Evolutionary conservation across 1,140 invertebrate species (phyloP), one percentile per base, ranked within the genome.

Genomic region (Hydropsyche tenuis): DNA sequence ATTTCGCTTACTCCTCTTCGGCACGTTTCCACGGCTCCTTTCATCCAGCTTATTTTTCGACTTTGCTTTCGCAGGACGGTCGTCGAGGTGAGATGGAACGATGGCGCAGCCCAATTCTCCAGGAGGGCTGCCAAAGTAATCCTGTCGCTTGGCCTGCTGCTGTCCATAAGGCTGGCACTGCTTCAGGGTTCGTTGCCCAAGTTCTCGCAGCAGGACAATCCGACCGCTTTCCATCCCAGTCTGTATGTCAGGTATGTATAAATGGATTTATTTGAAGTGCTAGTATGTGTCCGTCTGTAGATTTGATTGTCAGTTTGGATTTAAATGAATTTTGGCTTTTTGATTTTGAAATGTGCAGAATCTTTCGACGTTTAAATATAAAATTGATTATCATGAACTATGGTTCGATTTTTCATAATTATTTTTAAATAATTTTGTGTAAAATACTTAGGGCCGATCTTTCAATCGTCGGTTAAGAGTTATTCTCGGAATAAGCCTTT

Each of bases 151-250:
- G 87, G 88, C 16, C 84, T 92, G 69, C 87, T 92, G 69, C 83
- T 91, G 46, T 86, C 87, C 18, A 86, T 90, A 46, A 86, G 92
- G 64, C 84, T 93, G 53, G 89, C 90, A 43, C 82, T 94, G 73
- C 86, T 93, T 65, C 90, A 93, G 80, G 93, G 93, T 65, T 88
- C 90, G 16, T 82, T 94, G 73, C 93, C 93, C 14, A 90, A 90
- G 75, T 95, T 95, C 82, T 92, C 91, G 27, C 90, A 90, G 56
- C 92, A 93, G 80, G 93, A 95, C 84, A 95, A 95, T 84, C 93
- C 93, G 9, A 89, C 94, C 42, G 93, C 94, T 42, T 94, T 93
- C 82, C 89, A 92, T 82, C 87, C 90, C 66, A 88, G 88, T 73
- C 86, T 90, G 75, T 84, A 89, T 79, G 90, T 92, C 78, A 89